Evolutionary conservation across 2,797 vertebrate genomes (phyloP), one percentile per base, ranked within the genome.

Genomic region (Enteromius anoplus): DNA sequence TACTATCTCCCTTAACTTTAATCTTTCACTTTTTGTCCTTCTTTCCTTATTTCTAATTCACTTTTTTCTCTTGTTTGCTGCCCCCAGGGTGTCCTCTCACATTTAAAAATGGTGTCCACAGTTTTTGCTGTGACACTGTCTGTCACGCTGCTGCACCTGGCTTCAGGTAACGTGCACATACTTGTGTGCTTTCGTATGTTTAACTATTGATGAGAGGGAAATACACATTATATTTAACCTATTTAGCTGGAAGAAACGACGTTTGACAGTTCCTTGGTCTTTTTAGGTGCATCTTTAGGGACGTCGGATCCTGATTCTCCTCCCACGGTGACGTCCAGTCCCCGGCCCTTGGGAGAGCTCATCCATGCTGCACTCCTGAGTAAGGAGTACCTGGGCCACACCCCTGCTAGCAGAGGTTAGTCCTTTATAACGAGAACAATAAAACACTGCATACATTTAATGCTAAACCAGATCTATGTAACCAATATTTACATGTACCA

Each of bases 361-460:
- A 92, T 95, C 89, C 94, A 95, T 71, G 92, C 94, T 60, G 95
- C 95, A 40, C 91, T 96, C 84, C 93, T 95, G 91, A 96, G 93
- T 90, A 97, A 94, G 85, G 95, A 94, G 75, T 93, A 95, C 87
- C 87, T 95, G 32, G 92, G 93, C 80, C 90, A 90, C 76, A 86
- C 91, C 37, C 87, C 93, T 68, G 81, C 87, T 78, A 85, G 71
- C 84, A 78, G 85, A 87, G 93, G 93, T 94, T 90, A 84, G 87
- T 81, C 51, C 51, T 51, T 42, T 49, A 21, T 64, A 47, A 55
- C 17, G 26, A 77, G 83, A 81, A 73, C 64, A n/a, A n/a, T n/a
- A n/a, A n/a, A 5, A 69, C 42, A 68, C 14, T 51, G 49, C n/a
- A 42, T 66, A 5, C 32, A 17, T 51, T 51, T 7, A 78, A 78